Conservation (phyloP, 2,888 invertebrate species). For the Nomada flava region DNA sequence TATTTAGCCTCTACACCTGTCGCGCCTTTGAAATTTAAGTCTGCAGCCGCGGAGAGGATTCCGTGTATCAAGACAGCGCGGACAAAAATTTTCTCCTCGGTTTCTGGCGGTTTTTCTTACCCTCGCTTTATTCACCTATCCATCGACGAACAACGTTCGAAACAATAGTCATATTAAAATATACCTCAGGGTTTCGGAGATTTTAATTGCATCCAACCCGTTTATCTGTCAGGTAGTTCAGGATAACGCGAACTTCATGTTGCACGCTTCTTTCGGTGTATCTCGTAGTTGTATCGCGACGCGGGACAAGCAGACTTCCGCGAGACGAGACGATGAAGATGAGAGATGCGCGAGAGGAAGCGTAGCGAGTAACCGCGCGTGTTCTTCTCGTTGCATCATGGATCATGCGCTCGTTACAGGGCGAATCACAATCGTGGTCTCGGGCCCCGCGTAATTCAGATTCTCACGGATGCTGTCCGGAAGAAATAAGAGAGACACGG, state of each 20-base stretch:
- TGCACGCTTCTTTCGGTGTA: conserved; percentile 3
- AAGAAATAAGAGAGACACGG: conserved; percentile 6
- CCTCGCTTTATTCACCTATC: too few relatives aligned
- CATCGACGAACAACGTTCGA: not conserved
- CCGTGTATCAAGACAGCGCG: not conserved
- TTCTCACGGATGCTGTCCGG: conserved; percentile 45
- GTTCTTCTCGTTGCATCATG: conserved; percentile 9
- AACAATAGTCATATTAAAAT: not conserved
- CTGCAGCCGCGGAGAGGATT: conserved; percentile 23
- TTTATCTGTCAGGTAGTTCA: conserved; percentile 5
- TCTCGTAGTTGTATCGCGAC: conserved; percentile 24
- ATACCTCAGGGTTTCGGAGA: not conserved
- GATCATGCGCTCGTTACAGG: conserved; percentile 29
- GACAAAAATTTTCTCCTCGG: conserved; percentile 11
- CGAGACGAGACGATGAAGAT: conserved; percentile 47
- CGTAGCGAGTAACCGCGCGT: conserved; percentile 1
- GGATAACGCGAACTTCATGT: conserved; percentile 4
- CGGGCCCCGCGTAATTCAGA: conserved; percentile 54
- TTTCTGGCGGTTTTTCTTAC: not conserved
- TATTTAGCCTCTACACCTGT: conserved; percentile 73
- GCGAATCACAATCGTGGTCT: conserved; percentile 37
- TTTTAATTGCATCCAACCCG: too few relatives aligned
- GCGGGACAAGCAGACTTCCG: conserved; percentile 23
- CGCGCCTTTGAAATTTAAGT: conserved; percentile 66
- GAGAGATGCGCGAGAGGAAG: conserved; percentile 37